phyloP scores from a whole-genome alignment of 2,113 vertebrate genomes.

The Chelonoidis abingdonii region DNA sequence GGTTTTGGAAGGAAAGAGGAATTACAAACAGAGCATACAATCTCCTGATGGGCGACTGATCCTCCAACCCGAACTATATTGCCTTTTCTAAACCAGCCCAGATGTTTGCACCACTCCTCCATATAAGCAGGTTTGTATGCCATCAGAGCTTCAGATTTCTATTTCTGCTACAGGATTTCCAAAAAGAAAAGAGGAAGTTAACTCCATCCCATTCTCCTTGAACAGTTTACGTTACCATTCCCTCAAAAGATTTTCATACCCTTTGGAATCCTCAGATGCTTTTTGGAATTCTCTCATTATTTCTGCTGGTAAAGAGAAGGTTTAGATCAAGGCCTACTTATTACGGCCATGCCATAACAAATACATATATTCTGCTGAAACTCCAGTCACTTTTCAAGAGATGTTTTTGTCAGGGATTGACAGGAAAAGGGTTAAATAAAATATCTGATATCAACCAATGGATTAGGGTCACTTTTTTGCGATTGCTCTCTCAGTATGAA shows the following conservation, averaged over 20 bases:
- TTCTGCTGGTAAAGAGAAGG: not conserved
- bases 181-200: not conserved
- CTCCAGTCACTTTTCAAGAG: not conserved
- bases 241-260: conserved; percentile 37
- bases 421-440: not conserved
- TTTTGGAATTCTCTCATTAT: not conserved
- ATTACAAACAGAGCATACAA: not conserved
- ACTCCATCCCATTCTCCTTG: not conserved
- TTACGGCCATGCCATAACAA: not conserved
- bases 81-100: not conserved
- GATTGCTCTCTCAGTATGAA: not conserved
- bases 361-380: not conserved
- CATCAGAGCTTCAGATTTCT: not conserved
- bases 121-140: not conserved
- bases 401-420: not conserved
- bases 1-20: not conserved
- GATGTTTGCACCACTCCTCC: not conserved
- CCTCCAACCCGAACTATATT: not conserved
- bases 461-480: not conserved
- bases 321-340: not conserved
- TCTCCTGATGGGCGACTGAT: not conserved
- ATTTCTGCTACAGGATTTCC: not conserved
- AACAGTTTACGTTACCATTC: conserved; percentile 34
- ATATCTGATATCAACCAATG: not conserved
- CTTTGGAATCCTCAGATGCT: not conserved